Evolutionary conservation across 2,797 vertebrate genomes (phyloP).

Genomic region (Sorex maritimensis): DNA sequence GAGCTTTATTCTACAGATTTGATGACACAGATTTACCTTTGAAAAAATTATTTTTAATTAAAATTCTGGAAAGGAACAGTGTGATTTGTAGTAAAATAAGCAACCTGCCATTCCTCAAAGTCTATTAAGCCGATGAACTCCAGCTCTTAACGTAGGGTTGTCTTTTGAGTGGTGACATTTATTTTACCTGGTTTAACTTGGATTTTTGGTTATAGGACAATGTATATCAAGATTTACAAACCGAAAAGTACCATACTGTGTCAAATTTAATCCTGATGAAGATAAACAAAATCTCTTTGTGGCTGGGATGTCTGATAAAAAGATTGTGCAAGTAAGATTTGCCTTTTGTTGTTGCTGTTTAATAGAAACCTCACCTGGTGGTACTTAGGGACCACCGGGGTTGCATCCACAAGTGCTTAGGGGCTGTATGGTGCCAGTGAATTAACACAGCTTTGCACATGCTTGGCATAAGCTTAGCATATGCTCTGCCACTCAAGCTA

Average conservation of each 20-base stretch:
- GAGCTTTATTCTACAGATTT: slow-evolving; percentile 29
- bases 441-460: too few relatives aligned
- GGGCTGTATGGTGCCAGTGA: too few relatives aligned
- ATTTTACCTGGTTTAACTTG: slow-evolving; percentile 69
- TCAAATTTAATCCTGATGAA: slow-evolving; percentile 99
- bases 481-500: too few relatives aligned
- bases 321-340: slow-evolving; percentile 97
- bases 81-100: slow-evolving; percentile 19
- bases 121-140: neutral
- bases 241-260: slow-evolving; percentile 98
- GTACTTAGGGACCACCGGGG: too few relatives aligned
- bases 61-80: slow-evolving; percentile 26
- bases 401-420: too few relatives aligned
- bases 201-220: slow-evolving; percentile 92
- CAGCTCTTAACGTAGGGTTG: neutral
- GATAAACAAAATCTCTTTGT: slow-evolving; percentile 99
- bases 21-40: slow-evolving; percentile 51
- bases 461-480: too few relatives aligned
- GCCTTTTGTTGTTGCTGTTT: too few relatives aligned
- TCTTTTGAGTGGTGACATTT: neutral
- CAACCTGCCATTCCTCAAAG: slow-evolving; percentile 37
- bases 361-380: too few relatives aligned
- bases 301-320: slow-evolving; percentile 99
- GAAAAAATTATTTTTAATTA: slow-evolving; percentile 58
- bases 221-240: slow-evolving; percentile 98